Conservation (phyloP, 2,113 vertebrate genomes). For the Oreocharis arfaki region DNA sequence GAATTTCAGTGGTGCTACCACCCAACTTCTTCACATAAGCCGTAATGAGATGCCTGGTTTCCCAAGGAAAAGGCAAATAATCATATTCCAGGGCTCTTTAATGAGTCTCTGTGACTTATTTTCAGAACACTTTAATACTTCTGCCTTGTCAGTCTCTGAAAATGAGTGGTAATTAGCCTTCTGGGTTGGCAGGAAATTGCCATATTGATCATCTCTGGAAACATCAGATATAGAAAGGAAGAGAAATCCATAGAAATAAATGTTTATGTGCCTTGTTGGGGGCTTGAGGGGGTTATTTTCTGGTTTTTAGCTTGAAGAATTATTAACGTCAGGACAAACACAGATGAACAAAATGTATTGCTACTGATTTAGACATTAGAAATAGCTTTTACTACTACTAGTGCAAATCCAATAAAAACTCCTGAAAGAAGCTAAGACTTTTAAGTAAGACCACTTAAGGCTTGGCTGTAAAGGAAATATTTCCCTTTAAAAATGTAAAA, state of each 20-base stretch:
- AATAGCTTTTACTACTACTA: not conserved
- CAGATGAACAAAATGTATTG: not conserved
- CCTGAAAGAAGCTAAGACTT: not conserved
- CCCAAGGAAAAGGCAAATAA: not conserved
- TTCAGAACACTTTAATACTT: not conserved
- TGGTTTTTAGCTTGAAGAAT: not conserved
- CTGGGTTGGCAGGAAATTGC: constrained; percentile 26
- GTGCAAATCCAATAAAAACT: not conserved
- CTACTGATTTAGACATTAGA: not conserved
- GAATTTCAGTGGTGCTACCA: not conserved
- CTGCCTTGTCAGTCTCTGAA: not conserved
- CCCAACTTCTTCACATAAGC: not conserved
- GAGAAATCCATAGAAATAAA: not conserved
- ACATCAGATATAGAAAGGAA: not conserved
- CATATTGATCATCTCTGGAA: constrained; percentile 24
- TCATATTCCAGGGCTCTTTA: not conserved
- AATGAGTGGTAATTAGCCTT: constrained; percentile 29
- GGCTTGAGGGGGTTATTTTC: not conserved
- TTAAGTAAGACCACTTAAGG: constrained; percentile 15
- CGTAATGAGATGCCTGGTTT: not conserved
- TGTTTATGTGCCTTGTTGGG: not conserved
- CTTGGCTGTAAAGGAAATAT: constrained; percentile 32
- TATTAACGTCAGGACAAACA: not conserved
- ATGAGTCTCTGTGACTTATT: not conserved
- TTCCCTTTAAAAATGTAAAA: constrained; percentile 54